Evolutionary conservation across 2,113 vertebrate species (phyloP), one percentile per base, ranked within the genome.

Genomic region (Hemicordylus capensis): DNA sequence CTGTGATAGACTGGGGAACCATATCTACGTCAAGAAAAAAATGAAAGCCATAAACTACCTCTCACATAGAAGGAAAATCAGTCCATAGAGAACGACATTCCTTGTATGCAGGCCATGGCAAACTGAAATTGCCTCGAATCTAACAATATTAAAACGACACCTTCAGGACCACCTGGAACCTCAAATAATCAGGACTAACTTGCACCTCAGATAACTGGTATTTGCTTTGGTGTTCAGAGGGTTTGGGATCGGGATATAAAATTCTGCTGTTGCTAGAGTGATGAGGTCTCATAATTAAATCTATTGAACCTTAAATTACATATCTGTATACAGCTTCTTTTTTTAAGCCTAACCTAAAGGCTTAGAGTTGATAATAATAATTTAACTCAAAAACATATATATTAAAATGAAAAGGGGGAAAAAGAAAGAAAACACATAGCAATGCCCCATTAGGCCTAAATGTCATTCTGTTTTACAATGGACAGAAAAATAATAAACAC

Each of bases 1-100:
- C 88, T 87, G 81, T 26, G 81, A 42, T 76, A 42, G 76, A 31
- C 59, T 67, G 0, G 3, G 88, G 85, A 76, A 42, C 87, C 83
- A 92, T 92, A 86, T 31, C 66, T 54, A 1, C 70, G 73, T 85
- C 31, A 80, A 86, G 84, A 90, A 86, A 2, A 72, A 46, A 74
- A 80, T 90, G 28, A 90, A 91, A 86, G 80, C 12, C 61, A 51
- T 70, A 15, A 86, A 89, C 17, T 31, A 73, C 7, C 58, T 86
- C 37, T 74, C 84, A 34, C 11, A 10, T 24, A 69, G 83, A 34
- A 59, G 39, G 84, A 80, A 84, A 31, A 66, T 44, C 64, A 81
- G 76, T 44, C 10, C 8, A 26, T 1, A 80, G 34, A 64, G 82
- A 34, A 14, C 48, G 74, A 76, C 17, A 54, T 80, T 87, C 31